phyloP scores from a whole-genome alignment of 37 sponge, comb jelly and placozoan genomes.

The Geodia barretti region DNA sequence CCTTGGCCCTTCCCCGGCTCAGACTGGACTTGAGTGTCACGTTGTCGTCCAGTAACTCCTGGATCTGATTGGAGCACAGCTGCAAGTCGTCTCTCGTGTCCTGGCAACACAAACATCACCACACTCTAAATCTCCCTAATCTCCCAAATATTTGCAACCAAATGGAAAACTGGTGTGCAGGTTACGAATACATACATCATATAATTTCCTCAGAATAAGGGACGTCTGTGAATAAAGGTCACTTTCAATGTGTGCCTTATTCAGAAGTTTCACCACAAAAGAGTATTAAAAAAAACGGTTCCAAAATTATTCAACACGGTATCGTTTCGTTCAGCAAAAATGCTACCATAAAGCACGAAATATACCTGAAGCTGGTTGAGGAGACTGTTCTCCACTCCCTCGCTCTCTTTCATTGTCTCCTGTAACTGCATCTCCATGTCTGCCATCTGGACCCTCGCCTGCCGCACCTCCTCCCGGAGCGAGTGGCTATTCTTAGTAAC shows the following conservation, averaged over 20 bases:
- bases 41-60: constrained; percentile 17
- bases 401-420: constrained; percentile 54
- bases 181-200: neutral
- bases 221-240: too few relatives aligned
- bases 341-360: too few relatives aligned
- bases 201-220: constrained; percentile 1
- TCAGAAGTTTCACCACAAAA: too few relatives aligned
- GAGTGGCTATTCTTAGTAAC: constrained; percentile 1
- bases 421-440: constrained; percentile 68
- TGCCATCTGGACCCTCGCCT: neutral
- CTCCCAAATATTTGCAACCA: too few relatives aligned
- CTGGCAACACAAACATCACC: constrained; percentile 2
- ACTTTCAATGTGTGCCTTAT: too few relatives aligned
- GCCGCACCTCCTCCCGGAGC: constrained; percentile 19
- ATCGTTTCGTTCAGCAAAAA: too few relatives aligned
- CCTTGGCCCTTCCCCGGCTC: constrained; percentile 10
- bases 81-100: neutral
- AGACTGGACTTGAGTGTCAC: neutral
- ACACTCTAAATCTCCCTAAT: neutral
- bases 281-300: too few relatives aligned
- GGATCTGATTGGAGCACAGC: neutral
- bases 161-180: neutral
- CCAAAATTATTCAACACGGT: too few relatives aligned
- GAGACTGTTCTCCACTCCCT: constrained; percentile 26
- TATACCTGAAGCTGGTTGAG: constrained; percentile 29